Conservation (phyloP, 2,888 invertebrate genomes). For the Torymus auratus region DNA sequence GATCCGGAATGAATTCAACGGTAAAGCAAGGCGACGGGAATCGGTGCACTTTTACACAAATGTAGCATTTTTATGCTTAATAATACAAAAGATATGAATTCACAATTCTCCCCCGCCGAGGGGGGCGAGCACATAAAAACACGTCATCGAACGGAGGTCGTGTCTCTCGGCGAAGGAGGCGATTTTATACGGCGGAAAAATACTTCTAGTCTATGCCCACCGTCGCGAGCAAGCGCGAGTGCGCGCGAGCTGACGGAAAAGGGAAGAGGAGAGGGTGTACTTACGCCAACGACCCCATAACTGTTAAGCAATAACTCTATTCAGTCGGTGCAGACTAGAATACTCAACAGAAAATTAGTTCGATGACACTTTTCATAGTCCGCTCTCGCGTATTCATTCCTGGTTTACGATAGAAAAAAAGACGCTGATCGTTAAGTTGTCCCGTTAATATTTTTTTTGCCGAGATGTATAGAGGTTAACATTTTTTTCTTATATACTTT, state of each 20-base stretch:
- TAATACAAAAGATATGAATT: constrained; percentile 24
- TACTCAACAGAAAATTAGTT: constrained; percentile 39
- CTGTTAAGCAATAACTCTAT: constrained; percentile 58
- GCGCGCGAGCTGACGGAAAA: background rate
- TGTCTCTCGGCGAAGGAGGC: background rate
- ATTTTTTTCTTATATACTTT: too few species aligned
- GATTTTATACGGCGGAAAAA: constrained; percentile 53
- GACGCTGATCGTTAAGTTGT: background rate
- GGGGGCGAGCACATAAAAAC: constrained; percentile 36
- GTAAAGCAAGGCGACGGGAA: background rate
- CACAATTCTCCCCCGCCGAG: background rate
- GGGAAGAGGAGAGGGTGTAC: constrained; percentile 41
- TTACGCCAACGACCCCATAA: constrained; percentile 59
- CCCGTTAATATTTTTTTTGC: too few species aligned
- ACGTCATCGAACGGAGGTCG: constrained; percentile 39
- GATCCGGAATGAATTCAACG: background rate
- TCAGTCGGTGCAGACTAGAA: constrained; percentile 42
- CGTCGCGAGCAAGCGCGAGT: background rate
- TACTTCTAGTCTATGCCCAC: constrained; percentile 31
- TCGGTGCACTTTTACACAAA: constrained; percentile 1
- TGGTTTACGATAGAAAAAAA: background rate
- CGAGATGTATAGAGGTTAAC: too few species aligned
- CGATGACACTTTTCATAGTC: background rate
- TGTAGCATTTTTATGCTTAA: constrained; percentile 10
- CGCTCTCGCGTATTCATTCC: too few species aligned